These are phyloP conservation scores for Ciconia maguari DNA, from an alignment of 2,113 vertebrate species.

Conservation along the genomic window DNA sequence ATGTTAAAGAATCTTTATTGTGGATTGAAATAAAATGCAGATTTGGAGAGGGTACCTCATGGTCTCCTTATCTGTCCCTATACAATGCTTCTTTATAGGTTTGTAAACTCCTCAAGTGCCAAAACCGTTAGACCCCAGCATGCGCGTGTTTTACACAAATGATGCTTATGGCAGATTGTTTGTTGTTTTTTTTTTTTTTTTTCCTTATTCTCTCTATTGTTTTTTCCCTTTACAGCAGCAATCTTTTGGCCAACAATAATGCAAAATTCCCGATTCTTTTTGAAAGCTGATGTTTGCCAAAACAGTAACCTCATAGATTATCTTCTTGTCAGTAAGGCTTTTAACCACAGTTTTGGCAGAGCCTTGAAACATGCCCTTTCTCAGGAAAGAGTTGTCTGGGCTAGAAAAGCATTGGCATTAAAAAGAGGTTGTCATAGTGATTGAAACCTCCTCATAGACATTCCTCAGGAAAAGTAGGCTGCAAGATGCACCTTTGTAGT, in stretches of 20 bases:
- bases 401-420: conserved; percentile 69
- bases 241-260: background rate
- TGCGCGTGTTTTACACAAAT: background rate
- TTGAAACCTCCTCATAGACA: conserved; percentile 69
- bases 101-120: background rate
- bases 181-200: background rate
- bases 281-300: conserved; percentile 55
- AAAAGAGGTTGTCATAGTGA: conserved; percentile 78
- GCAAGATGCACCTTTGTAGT: conserved; percentile 72
- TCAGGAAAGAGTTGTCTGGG: conserved; percentile 69
- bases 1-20: background rate
- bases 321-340: conserved; percentile 60
- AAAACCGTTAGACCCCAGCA: background rate
- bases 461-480: conserved; percentile 69
- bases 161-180: background rate
- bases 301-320: conserved; percentile 61
- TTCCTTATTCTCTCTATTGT: background rate
- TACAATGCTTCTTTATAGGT: background rate
- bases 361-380: conserved; percentile 64
- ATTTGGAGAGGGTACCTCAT: background rate
- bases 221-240: background rate
- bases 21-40: background rate
- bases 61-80: background rate
- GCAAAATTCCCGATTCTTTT: conserved; percentile 31
- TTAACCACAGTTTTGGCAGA: conserved; percentile 61